Base-by-base conservation (phyloP, 1,140 invertebrate species). In the Elysia chlorotica region DNA sequence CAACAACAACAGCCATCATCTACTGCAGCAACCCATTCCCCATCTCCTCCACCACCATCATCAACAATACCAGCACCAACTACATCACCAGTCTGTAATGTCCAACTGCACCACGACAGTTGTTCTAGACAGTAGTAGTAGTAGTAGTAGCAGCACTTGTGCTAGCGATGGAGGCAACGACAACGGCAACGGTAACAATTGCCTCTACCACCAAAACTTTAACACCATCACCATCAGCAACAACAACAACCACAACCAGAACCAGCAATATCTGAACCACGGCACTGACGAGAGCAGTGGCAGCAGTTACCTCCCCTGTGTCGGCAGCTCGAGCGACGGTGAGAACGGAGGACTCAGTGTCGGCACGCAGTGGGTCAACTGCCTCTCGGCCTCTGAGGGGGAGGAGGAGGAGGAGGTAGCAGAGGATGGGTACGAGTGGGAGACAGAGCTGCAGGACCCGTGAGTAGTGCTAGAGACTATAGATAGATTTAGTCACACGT, bases 401-500 rank as follows among this genome's bases (percentile, higher is more conserved):
- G 71, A 74, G 2, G 83, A 83, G 33, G 82, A 85, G 31, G 82
- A 80, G 30, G 78, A 79, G 28, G 63, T 67, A 0, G 38, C 75
- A n/a, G 85, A 83, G 19, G 83, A 84, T 17, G 77, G 76, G 33
- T 83, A 85, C 56, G 85, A 85, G 53, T 92, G 92, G 85, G 93
- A 95, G 23, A 73, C 75, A 1, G 83, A 87, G 77, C 90, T 93
- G 0, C 95, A 95, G 83, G 94, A 96, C 88, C 94, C 94, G 2
- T 88, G 71, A 82, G 86, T 69, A n/a, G n/a, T n/a, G n/a, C n/a
- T n/a, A n/a, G n/a, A n/a, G n/a, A n/a, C n/a, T n/a, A n/a, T n/a
- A n/a, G n/a, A n/a, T n/a, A n/a, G n/a, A n/a, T n/a, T n/a, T n/a
- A n/a, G n/a, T n/a, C n/a, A n/a, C n/a, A n/a, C n/a, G n/a, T n/a